Percentiles rank a stretch among this genome's conserved stretches.
These are phyloP conservation scores for Fragum sueziense DNA, from an alignment of 2,888 invertebrate genomes.

Conservation along the genomic window DNA sequence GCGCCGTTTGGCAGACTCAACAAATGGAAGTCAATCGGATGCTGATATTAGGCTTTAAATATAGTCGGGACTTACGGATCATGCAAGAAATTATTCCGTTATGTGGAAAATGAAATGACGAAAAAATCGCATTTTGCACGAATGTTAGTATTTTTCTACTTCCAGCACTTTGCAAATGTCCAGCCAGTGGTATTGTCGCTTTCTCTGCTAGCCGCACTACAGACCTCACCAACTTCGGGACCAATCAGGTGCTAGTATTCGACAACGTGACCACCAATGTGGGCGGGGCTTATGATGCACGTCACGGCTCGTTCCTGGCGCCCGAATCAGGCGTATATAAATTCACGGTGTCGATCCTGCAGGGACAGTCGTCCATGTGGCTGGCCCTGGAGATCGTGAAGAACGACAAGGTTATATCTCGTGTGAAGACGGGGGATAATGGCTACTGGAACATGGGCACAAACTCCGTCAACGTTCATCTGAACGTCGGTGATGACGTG, in stretches of 20 bases:
- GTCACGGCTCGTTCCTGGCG: slow-evolving; percentile 78
- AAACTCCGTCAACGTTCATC: slow-evolving; percentile 50
- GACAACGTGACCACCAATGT: slow-evolving; percentile 78
- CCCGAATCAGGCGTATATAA: slow-evolving; percentile 78
- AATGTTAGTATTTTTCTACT: too few relatives aligned
- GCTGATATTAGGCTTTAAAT: too few relatives aligned
- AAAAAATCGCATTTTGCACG: too few relatives aligned
- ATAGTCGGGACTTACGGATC: too few relatives aligned
- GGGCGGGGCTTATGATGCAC: slow-evolving; percentile 76
- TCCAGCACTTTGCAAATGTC: slow-evolving; percentile 55
- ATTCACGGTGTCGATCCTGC: slow-evolving; percentile 64
- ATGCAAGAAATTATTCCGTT: too few relatives aligned
- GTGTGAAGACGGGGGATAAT: slow-evolving; percentile 60
- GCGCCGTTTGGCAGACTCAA: too few relatives aligned
- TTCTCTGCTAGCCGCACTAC: slow-evolving; percentile 77
- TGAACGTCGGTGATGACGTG: slow-evolving; percentile 53
- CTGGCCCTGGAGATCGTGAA: slow-evolving; percentile 45
- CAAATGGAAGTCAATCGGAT: too few relatives aligned
- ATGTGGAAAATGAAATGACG: too few relatives aligned
- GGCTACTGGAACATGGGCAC: slow-evolving; percentile 59
- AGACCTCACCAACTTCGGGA: slow-evolving; percentile 77
- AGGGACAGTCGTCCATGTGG: slow-evolving; percentile 56
- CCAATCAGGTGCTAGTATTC: slow-evolving; percentile 72
- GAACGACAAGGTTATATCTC: slow-evolving; percentile 43
- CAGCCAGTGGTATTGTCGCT: slow-evolving; percentile 66